These are phyloP conservation scores for Sinocyclocheilus grahami DNA, from an alignment of 2,113 vertebrate species.

Conservation along the genomic window DNA sequence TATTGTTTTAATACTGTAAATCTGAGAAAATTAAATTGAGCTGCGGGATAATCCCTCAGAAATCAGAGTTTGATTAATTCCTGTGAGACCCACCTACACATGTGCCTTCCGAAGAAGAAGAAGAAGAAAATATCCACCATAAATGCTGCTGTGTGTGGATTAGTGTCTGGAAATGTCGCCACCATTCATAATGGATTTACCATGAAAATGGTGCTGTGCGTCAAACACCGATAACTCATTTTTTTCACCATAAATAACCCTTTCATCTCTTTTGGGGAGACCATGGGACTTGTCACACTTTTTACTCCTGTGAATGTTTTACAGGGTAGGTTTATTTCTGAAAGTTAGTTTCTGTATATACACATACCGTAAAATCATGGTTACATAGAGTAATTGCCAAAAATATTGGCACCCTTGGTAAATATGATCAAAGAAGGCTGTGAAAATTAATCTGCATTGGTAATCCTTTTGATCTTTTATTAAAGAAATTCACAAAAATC, in stretches of 20 bases:
- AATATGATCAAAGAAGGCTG: too few relatives aligned
- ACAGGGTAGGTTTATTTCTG: background rate
- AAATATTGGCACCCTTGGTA: too few relatives aligned
- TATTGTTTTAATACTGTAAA: slow-evolving; percentile 54
- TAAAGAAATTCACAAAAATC: too few relatives aligned
- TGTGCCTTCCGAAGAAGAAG: background rate
- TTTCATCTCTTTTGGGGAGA: background rate
- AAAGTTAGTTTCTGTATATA: background rate
- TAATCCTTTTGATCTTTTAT: too few relatives aligned
- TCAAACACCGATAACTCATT: slow-evolving; percentile 46
- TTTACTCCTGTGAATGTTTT: background rate
- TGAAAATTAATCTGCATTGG: too few relatives aligned
- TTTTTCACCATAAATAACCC: background rate
- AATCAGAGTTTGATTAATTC: slow-evolving; percentile 53
- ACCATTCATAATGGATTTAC: slow-evolving; percentile 43
- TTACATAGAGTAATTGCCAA: background rate
- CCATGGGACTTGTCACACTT: background rate
- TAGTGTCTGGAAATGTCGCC: slow-evolving; percentile 54
- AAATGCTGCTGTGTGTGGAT: slow-evolving; percentile 33
- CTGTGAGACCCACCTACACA: slow-evolving; percentile 36
- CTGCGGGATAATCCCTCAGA: slow-evolving; percentile 43
- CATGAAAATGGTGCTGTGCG: slow-evolving; percentile 49
- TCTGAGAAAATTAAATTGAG: slow-evolving; percentile 30
- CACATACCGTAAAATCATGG: too few relatives aligned
- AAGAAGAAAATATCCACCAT: background rate